Evolutionary conservation across 1,140 invertebrate genomes (phyloP), one percentile per base, ranked within the genome.

Genomic region (Diachasmimorpha longicaudata): DNA sequence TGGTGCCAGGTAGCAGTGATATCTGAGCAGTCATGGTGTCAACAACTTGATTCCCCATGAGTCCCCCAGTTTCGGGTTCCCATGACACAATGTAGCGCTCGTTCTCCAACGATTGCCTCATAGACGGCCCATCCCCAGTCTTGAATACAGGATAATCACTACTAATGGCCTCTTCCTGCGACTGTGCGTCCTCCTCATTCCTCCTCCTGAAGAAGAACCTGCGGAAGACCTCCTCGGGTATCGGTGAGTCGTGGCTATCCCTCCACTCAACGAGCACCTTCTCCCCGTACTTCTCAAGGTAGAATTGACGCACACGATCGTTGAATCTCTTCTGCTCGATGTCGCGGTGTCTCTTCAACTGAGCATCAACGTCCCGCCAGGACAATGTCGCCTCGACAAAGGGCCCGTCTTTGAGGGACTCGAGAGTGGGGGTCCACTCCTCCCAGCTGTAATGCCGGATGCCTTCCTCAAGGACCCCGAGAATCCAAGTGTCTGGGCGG

Each of bases 11-110:
- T 0, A 86, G 72, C 5, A 89, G 76, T 37, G 86, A 88, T 48
- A 89, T 89, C 73, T 89, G 87, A 0, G 86, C 86, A 0, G 78
- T 81, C 36, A 83, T 85, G 0, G 83, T 82, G 19, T 89, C 86
- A 0, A 87, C 83, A 1, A 87, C 87, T 75, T 89, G 88, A 52
- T 89, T 89, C 3, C 87, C 88, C 85, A 85, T 88, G 0, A 88
- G 77, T 16, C 88, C 87, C 0, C 88, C 87, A 0, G 86, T 81
- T 55, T 88, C 84, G 0, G 87, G 85, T 37, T 88, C 85, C 88
- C 88, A 89, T 6, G 87, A 86, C 0, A 89, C 86, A 6, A 89
- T 84, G 52, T 83, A 89, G 0, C 84, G 84, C 52, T 86, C 80
- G 10, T 55, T 72, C 16, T 52, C 46, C 52, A 31, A 16, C 10